Evolutionary conservation across 53 echinoderm and acorn worm species (phyloP).

Genomic region (Holothuria leucospilota): DNA sequence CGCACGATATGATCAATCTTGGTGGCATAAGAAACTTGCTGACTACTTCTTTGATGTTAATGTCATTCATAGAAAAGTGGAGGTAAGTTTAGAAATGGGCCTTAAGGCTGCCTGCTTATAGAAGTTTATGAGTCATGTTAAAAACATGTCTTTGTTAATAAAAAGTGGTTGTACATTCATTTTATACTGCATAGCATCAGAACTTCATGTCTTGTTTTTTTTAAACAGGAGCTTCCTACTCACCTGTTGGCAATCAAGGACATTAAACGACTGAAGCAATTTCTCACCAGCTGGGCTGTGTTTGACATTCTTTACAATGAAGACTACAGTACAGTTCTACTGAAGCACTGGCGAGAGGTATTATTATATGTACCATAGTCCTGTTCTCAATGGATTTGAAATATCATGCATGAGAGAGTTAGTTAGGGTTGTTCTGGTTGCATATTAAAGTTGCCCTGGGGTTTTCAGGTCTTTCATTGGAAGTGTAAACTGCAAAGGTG

Average conservation of each 20-base stretch:
- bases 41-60: constrained; percentile 78
- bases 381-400: too few relatives aligned
- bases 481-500: too few relatives aligned
- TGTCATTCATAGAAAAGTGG: constrained; percentile 84
- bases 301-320: constrained; percentile 94
- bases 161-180: too few relatives aligned
- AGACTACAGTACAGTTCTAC: constrained; percentile 87
- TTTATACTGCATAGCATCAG: too few relatives aligned
- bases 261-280: constrained; percentile 61
- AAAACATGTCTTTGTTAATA: neutral
- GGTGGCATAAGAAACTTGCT: constrained; percentile 97
- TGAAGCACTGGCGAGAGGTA: constrained; percentile 96
- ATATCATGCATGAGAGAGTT: too few relatives aligned
- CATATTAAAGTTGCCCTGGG: too few relatives aligned
- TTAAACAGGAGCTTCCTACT: constrained; percentile 75
- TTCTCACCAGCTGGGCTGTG: constrained; percentile 81
- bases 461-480: too few relatives aligned
- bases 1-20: constrained; percentile 65
- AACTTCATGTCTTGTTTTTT: neutral
- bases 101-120: neutral
- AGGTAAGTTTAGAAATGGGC: constrained; percentile 58
- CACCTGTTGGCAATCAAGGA: constrained; percentile 81
- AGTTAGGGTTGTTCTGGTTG: too few relatives aligned
- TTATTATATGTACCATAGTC: too few relatives aligned
- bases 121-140: neutral